Evolutionary conservation across 2,888 invertebrate species (phyloP).

Genomic region (Embidobia sp.): DNA sequence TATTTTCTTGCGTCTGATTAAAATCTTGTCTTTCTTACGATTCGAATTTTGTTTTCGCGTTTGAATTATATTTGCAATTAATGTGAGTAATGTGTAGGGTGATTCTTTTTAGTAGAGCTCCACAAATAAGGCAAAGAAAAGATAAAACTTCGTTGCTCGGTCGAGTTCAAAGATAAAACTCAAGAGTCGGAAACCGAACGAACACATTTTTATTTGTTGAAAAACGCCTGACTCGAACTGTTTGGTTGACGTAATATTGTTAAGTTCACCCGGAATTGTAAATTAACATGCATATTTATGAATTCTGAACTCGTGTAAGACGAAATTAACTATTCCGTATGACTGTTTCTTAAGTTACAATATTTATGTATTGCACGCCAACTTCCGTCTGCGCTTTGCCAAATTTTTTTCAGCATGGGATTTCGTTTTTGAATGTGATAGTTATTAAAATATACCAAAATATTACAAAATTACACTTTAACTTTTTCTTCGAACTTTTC

Average conservation of each 20-base stretch:
- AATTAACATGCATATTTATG: conserved; percentile 49
- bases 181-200: conserved; percentile 21
- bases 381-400: conserved; percentile 20
- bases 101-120: conserved; percentile 1
- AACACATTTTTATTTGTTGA: conserved; percentile 12
- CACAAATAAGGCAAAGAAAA: conserved; percentile 22
- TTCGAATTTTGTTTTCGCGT: neutral
- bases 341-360: conserved; percentile 30
- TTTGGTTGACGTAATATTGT: conserved; percentile 34
- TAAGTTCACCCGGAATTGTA: conserved; percentile 32
- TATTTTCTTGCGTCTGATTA: too few relatives aligned
- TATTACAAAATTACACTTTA: too few relatives aligned
- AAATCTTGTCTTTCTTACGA: too few relatives aligned
- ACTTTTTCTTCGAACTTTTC: too few relatives aligned
- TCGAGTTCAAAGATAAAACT: conserved; percentile 52
- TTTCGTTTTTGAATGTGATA: too few relatives aligned
- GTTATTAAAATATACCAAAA: too few relatives aligned
- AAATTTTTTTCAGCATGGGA: conserved; percentile 6
- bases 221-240: conserved; percentile 7
- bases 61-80: conserved; percentile 8
- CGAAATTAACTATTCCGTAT: conserved; percentile 36
- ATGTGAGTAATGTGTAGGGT: neutral
- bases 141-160: conserved; percentile 30
- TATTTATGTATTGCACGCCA: conserved; percentile 28
- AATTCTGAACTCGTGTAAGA: conserved; percentile 17